These are phyloP conservation scores for Gobionotothen gibberifrons DNA, from an alignment of 2,797 vertebrate species.

Conservation along the genomic window DNA sequence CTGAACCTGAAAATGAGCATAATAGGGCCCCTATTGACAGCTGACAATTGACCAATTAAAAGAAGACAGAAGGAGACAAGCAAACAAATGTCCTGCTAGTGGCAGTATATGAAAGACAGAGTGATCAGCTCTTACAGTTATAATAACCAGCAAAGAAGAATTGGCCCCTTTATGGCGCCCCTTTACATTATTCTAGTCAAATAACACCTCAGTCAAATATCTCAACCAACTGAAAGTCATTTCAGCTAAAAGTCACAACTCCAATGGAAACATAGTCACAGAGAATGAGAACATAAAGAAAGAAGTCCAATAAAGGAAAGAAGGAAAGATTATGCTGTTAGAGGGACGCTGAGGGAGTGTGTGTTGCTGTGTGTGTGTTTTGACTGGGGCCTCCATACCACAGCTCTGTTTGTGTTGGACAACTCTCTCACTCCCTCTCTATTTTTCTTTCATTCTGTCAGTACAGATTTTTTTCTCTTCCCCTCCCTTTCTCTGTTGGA, in stretches of 20 bases:
- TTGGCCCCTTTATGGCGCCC: neutral
- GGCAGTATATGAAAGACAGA: neutral
- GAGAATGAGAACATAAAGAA: conserved; percentile 5
- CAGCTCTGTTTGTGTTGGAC: conserved; percentile 69
- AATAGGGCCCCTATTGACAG: neutral
- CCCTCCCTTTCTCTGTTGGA: conserved; percentile 18
- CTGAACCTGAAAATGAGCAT: neutral
- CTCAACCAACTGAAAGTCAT: neutral
- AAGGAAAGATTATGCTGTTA: conserved; percentile 31
- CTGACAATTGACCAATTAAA: neutral
- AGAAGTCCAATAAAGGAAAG: conserved; percentile 16
- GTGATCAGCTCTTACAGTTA: neutral
- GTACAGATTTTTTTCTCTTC: conserved; percentile 25
- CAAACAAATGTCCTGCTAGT: neutral
- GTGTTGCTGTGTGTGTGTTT: conserved; percentile 44
- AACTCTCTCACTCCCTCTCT: conserved; percentile 25
- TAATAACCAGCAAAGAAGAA: neutral
- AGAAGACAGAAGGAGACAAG: neutral
- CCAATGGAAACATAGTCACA: neutral
- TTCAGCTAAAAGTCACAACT: neutral
- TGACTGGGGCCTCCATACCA: conserved; percentile 64
- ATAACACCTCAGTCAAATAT: neutral
- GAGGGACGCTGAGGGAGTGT: conserved; percentile 32
- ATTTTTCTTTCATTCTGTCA: conserved; percentile 57
- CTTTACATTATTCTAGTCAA: neutral